Conservation (phyloP, 2,113 vertebrate species). For the human region GRCh38 chr3:159888001-159888500, state of each 20-base stretch:
- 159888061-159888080: background rate
- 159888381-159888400: background rate
- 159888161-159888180: background rate
- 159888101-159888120: constrained; percentile 17
- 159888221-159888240: background rate
- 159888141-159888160: background rate
- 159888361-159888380: background rate
- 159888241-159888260: background rate
- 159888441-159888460: background rate
- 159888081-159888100: background rate
- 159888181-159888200: background rate
- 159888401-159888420: background rate
- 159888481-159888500: background rate
- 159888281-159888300: background rate
- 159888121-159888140: background rate
- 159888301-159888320: background rate
- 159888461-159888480: background rate
- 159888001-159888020: constrained; percentile 53
- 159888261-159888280: rapidly evolving
- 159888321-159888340: background rate
- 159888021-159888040: constrained; percentile 67
- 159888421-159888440: background rate
- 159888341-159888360: background rate
- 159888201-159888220: background rate
- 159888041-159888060: constrained; percentile 50